Base-by-base conservation (phyloP, 2,888 invertebrate genomes). In the Gastrophysa polygoni region DNA sequence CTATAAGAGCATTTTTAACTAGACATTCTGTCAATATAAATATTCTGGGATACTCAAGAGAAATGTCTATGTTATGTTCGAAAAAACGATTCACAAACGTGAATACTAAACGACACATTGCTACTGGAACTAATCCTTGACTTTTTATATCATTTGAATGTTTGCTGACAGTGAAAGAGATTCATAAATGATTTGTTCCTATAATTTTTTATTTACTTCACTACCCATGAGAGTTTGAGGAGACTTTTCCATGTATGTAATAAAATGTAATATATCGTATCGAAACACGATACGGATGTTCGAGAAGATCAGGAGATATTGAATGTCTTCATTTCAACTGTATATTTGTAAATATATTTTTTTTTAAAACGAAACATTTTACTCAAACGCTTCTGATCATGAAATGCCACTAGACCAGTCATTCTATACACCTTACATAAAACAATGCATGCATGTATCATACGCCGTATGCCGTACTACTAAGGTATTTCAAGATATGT, bases 391-490 rank as follows among this genome's bases (percentile, higher is more conserved):
- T 55, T 58, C 60, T 64, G 64, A 61, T 61, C 65, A 68, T 65
- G 59, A 61, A 65, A 61, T 61, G 59, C 61, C 55, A 52, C 58
- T 32, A 63, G 17, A 34, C 52, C 57, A 52, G 56, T 34, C 52
- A 57, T 55, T 61, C 43, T 44, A 50, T 64, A 61, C 50, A 63
- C 61, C 58, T 67, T 62, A 38, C 38, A 38, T 38, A 32, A 57
- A 60, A 57, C 54, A 61, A 38, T 48, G n/a, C 44, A 55, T 63
- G 59, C 58, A 55, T 63, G 59, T 60, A 63, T 56, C 60, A 46
- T 60, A 32, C 29, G 29, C 29, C 29, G 29, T 32, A 32, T n/a
- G n/a, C n/a, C n/a, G 29, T 32, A 32, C 4, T 32, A 32, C 29
- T 32, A 32, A 32, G 29, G 29, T 32, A 32, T 61, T 57, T 62